These are phyloP conservation scores for Manis crassicaudata DNA, from an alignment of 2,797 vertebrate genomes.

Conservation along the genomic window DNA sequence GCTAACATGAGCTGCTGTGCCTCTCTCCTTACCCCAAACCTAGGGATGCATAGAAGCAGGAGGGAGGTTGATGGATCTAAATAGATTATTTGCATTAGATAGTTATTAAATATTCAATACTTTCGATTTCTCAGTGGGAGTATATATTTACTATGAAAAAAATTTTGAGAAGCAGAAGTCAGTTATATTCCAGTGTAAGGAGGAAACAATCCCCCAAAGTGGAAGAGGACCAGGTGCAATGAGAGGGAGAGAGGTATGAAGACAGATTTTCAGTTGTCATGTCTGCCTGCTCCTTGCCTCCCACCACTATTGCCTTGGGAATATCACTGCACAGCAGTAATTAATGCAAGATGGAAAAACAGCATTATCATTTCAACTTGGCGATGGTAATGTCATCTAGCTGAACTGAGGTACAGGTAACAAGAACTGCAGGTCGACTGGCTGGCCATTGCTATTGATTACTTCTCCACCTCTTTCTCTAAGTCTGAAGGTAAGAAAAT, in stretches of 20 bases:
- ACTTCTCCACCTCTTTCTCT: background rate
- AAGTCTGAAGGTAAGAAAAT: background rate
- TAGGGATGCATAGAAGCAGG: background rate
- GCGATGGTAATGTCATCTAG: background rate
- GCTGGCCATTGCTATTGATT: background rate
- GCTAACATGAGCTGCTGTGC: background rate
- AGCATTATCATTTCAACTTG: background rate
- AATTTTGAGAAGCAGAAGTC: background rate
- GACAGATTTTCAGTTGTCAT: background rate
- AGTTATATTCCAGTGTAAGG: background rate
- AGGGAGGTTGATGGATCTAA: background rate
- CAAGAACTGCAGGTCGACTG: background rate
- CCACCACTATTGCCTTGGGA: background rate
- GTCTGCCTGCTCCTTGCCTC: rapidly evolving
- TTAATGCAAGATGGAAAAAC: background rate
- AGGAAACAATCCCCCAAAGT: background rate
- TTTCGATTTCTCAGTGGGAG: background rate
- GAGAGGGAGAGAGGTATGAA: background rate
- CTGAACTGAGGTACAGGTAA: background rate
- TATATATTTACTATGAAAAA: background rate
- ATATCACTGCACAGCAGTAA: background rate
- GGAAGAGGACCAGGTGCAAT: background rate
- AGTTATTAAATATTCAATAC: background rate
- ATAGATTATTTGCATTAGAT: background rate
- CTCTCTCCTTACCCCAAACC: background rate